phyloP scores from a whole-genome alignment of 2,113 vertebrate species.

The Chamaea fasciata region DNA sequence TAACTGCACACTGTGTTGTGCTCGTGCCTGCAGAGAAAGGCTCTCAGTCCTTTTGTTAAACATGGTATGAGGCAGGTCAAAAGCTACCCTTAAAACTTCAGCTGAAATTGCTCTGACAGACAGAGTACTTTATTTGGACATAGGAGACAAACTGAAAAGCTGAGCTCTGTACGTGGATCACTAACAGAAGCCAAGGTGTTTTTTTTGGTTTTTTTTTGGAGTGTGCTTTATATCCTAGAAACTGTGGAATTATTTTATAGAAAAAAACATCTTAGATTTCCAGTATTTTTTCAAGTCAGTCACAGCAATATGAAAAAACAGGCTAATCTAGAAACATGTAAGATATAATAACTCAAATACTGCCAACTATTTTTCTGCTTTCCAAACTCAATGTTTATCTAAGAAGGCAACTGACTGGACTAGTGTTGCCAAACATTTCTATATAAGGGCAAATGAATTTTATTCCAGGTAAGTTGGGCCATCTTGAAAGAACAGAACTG shows the following conservation, averaged over 20 bases:
- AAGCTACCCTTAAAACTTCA: not conserved
- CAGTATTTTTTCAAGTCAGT: not conserved
- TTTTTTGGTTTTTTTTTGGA: not conserved
- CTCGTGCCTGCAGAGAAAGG: not conserved
- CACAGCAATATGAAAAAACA: not conserved
- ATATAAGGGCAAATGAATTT: not conserved
- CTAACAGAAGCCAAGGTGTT: not conserved
- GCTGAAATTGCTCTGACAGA: not conserved
- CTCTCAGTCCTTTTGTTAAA: not conserved
- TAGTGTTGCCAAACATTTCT: not conserved
- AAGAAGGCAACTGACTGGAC: not conserved
- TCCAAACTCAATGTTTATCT: not conserved
- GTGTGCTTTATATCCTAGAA: not conserved
- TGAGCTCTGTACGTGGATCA: not conserved
- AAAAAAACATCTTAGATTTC: not conserved
- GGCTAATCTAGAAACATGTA: not conserved
- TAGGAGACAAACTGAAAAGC: not conserved
- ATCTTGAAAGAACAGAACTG: not conserved
- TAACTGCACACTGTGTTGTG: not conserved
- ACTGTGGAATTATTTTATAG: not conserved
- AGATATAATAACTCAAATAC: not conserved
- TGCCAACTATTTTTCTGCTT: not conserved
- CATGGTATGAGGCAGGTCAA: not conserved
- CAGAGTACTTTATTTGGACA: not conserved
- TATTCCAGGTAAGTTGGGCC: not conserved